Evolutionary conservation across 2,113 vertebrate genomes (phyloP).

Genomic region (Silurus glanis): DNA sequence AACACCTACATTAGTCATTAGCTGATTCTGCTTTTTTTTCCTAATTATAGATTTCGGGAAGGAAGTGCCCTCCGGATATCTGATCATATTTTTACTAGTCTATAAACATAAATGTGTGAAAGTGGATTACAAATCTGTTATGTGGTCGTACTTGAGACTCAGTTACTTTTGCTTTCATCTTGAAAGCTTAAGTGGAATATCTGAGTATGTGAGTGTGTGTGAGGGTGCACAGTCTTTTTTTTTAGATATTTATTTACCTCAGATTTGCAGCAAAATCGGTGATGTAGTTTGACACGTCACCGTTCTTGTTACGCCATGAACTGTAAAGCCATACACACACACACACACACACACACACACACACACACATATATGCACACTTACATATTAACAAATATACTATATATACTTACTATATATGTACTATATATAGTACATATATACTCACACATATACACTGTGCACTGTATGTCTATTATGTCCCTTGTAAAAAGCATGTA

Average conservation of each 20-base stretch:
- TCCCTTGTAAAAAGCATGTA: background rate
- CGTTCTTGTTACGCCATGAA: conserved; percentile 80
- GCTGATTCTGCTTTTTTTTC: background rate
- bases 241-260: conserved; percentile 69
- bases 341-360: conserved; percentile 60
- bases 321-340: conserved; percentile 67
- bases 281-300: conserved; percentile 78
- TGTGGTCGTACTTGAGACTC: conserved; percentile 35
- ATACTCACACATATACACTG: too few relatives aligned
- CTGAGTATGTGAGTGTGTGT: conserved; percentile 16
- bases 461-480: too few relatives aligned
- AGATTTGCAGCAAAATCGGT: conserved; percentile 78
- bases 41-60: background rate
- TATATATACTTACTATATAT: too few relatives aligned
- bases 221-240: conserved; percentile 24
- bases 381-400: conserved; percentile 49
- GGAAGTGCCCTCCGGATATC: background rate
- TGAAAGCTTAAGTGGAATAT: background rate
- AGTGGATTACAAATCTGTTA: background rate
- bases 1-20: background rate
- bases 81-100: background rate
- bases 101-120: background rate
- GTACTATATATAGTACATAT: too few relatives aligned
- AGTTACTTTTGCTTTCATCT: conserved; percentile 31
- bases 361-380: conserved; percentile 54